Conservation (phyloP, 2,113 vertebrate species). For the Pteruthius melanotis region DNA sequence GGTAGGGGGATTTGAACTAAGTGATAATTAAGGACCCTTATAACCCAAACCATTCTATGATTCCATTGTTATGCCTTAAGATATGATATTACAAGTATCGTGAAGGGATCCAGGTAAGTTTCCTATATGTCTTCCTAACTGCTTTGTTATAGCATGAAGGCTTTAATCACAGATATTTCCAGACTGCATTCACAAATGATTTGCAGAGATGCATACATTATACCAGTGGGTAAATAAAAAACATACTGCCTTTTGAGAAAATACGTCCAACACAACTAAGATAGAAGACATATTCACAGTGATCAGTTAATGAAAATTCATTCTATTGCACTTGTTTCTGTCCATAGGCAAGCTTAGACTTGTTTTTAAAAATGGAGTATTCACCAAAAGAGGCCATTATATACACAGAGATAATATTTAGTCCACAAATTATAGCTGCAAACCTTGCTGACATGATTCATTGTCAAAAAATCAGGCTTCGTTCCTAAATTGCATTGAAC, state of each 20-base stretch:
- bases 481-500: neutral
- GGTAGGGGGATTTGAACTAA: neutral
- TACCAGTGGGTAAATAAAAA: neutral
- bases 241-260: neutral
- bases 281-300: neutral
- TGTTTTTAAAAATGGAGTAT: neutral
- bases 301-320: neutral
- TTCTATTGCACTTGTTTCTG: neutral
- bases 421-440: neutral
- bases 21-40: neutral
- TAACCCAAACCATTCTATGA: neutral
- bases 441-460: neutral
- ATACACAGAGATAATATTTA: neutral
- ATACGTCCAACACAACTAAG: neutral
- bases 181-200: neutral
- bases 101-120: neutral
- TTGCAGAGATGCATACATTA: neutral
- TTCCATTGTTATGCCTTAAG: neutral
- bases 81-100: neutral
- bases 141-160: neutral
- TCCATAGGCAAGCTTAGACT: neutral
- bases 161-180: neutral
- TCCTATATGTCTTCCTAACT: neutral
- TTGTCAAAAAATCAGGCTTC: neutral
- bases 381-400: neutral